Conservation (phyloP, 2,797 vertebrate species). For the Philypnodon macrostomus region DNA sequence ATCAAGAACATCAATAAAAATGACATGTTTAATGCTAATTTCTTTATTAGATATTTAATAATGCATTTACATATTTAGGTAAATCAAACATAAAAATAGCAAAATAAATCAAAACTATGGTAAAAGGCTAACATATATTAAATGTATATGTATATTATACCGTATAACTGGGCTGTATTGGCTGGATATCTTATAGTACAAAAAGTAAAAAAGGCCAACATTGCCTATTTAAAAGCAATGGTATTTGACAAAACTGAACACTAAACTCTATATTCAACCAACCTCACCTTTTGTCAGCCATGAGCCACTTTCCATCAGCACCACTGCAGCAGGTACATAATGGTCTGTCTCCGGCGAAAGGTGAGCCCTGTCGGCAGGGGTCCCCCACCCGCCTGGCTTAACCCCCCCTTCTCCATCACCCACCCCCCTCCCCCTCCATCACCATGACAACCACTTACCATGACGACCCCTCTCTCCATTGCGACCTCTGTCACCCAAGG, state of each 20-base stretch:
- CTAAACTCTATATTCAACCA: neutral
- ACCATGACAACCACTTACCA: conserved; percentile 54
- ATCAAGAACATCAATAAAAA: no score
- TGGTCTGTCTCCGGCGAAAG: conserved; percentile 29
- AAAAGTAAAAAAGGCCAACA: neutral
- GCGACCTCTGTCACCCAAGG: conserved; percentile 48
- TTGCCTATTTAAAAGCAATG: no score
- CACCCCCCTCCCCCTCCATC: conserved; percentile 11
- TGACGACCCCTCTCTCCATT: conserved; percentile 30
- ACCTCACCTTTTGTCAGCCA: conserved; percentile 30
- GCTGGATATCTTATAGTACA: no score
- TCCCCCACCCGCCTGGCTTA: conserved; percentile 27
- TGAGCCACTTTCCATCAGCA: neutral
- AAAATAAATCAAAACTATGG: no score
- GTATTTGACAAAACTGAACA: no score
- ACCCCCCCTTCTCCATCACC: conserved; percentile 12
- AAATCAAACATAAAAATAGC: no score
- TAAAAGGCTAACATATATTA: no score
- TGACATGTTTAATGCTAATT: no score
- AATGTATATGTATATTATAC: no score
- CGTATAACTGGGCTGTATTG: no score
- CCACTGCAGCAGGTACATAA: conserved; percentile 17
- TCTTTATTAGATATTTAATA: no score
- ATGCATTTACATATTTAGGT: no score
- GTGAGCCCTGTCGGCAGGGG: conserved; percentile 41